A percentile compares a stretch with the other conserved stretches of the same genome.
These are phyloP conservation scores for Rhaphigaster nebulosa DNA, from an alignment of 2,888 invertebrate genomes.

Conservation along the genomic window DNA sequence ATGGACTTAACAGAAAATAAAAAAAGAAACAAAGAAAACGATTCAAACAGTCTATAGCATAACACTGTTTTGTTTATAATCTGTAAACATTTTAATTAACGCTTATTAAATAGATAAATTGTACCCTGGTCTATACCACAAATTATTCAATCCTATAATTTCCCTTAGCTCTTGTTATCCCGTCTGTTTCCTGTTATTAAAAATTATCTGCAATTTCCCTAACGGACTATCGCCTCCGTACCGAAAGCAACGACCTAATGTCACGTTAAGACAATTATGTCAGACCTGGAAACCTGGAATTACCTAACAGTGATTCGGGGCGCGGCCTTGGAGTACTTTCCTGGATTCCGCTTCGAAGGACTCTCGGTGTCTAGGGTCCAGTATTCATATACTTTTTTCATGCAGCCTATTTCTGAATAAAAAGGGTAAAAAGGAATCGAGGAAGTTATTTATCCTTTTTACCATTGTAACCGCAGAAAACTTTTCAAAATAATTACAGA, in stretches of 20 bases:
- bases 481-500: neutral
- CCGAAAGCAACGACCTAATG: neutral
- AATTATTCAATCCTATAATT: neutral
- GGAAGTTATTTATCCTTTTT: neutral
- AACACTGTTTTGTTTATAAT: neutral
- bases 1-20: neutral
- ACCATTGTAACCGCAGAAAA: neutral
- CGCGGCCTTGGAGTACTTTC: constrained; percentile 25
- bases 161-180: neutral
- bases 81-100: neutral
- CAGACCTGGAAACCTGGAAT: constrained; percentile 9
- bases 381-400: neutral
- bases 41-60: neutral
- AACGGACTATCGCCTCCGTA: neutral
- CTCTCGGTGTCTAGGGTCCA: neutral
- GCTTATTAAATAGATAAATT: neutral
- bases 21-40: neutral
- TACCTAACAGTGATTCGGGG: neutral
- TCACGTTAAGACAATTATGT: constrained; percentile 22
- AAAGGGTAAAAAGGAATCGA: neutral
- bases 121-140: neutral
- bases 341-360: neutral
- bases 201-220: neutral
- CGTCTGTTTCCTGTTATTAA: neutral
- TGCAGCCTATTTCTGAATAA: neutral